Percentiles rank a stretch among this genome's conserved stretches.
These are phyloP conservation scores for Acrocephalus scirpaceus DNA, from an alignment of 2,797 vertebrate genomes.

Conservation along the genomic window DNA sequence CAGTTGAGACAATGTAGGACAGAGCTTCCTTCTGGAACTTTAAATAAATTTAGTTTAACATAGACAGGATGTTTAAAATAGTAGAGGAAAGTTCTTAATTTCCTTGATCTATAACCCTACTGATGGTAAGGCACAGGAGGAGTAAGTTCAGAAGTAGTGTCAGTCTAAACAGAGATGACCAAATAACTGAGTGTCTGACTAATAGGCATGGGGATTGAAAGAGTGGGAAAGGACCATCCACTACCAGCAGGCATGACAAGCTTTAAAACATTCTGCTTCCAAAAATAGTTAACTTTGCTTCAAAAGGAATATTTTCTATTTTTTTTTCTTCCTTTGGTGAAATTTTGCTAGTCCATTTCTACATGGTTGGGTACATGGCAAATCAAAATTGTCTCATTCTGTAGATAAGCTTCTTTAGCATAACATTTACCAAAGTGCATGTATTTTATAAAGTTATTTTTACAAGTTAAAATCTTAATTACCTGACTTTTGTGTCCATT, in stretches of 20 bases:
- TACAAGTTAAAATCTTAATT: neutral
- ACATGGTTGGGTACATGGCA: fast-evolving
- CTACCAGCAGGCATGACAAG: neutral
- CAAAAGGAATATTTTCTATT: neutral
- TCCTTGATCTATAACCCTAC: neutral
- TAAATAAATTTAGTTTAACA: slow-evolving; percentile 13
- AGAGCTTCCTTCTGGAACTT: neutral
- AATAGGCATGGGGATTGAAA: slow-evolving; percentile 6
- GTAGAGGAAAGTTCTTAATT: neutral
- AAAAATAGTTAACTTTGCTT: neutral
- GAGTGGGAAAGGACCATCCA: neutral
- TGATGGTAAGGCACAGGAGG: neutral
- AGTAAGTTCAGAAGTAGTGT: neutral
- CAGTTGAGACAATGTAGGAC: neutral
- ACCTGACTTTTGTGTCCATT: neutral
- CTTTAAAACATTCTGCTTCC: slow-evolving; percentile 17
- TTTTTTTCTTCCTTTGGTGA: neutral
- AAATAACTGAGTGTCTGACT: neutral
- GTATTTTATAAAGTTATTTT: neutral
- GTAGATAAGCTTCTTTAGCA: neutral
- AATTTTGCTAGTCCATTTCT: neutral
- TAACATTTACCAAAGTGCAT: neutral
- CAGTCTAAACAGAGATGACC: slow-evolving; percentile 11
- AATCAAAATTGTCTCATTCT: neutral
- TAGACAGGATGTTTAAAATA: slow-evolving; percentile 17